Evolutionary conservation across 2,888 invertebrate species (phyloP).

Genomic region (Hetaerina titia): DNA sequence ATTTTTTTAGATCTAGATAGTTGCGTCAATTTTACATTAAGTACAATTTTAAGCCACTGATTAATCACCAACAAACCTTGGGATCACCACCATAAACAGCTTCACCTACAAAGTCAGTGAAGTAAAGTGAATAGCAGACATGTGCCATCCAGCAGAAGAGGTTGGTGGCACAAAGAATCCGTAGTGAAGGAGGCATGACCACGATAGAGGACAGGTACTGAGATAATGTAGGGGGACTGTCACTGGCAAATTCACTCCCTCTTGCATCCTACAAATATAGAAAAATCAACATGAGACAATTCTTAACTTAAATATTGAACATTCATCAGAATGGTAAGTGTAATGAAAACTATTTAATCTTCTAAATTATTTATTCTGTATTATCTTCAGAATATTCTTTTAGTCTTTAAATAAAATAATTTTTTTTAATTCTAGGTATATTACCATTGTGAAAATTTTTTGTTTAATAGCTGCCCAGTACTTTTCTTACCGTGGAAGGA

Average conservation of each 20-base stretch:
- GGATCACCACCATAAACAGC: slow-evolving; percentile 93
- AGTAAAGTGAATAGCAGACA: slow-evolving; percentile 97
- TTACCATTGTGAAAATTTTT: too few species aligned
- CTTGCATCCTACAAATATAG: not conserved
- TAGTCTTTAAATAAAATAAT: not conserved
- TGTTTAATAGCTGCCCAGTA: not conserved
- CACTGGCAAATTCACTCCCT: slow-evolving; percentile 3
- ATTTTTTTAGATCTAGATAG: too few species aligned
- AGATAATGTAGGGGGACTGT: slow-evolving; percentile 77
- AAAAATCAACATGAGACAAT: not conserved
- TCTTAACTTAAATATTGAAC: not conserved
- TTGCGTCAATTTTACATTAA: too few species aligned
- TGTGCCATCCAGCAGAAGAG: slow-evolving; percentile 99
- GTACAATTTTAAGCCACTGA: too few species aligned
- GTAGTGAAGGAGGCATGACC: slow-evolving; percentile 93
- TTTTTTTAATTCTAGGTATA: not conserved
- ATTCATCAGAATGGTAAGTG: not conserved
- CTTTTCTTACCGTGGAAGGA: not conserved
- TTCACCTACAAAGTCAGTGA: slow-evolving; percentile 97
- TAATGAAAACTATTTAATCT: not conserved
- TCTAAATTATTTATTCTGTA: not conserved
- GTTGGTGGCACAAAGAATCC: slow-evolving; percentile 94
- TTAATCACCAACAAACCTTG: slow-evolving; percentile 79
- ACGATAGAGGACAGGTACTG: slow-evolving; percentile 93
- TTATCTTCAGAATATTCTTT: not conserved